phyloP scores from a whole-genome alignment of 2,113 vertebrate genomes.

The Otis tarda region DNA sequence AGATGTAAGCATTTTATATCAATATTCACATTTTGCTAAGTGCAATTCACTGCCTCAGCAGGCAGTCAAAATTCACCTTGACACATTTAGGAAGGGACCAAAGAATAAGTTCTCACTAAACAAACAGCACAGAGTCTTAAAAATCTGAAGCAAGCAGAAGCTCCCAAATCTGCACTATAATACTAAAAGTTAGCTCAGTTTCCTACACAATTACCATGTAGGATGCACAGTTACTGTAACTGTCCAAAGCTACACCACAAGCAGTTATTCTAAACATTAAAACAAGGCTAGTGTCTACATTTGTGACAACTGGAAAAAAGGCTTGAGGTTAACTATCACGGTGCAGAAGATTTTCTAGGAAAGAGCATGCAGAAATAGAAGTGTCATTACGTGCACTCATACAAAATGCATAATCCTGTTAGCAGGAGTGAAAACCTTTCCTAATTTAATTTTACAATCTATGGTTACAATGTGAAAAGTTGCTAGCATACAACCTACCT shows the following conservation, averaged over 20 bases:
- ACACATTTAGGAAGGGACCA: background rate
- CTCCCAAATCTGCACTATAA: background rate
- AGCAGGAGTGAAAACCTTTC: background rate
- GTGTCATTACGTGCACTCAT: fast-evolving
- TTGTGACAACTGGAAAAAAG: background rate
- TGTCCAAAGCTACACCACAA: background rate
- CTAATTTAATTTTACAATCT: background rate
- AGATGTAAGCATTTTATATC: background rate
- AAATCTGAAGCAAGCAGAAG: background rate
- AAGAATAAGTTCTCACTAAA: background rate
- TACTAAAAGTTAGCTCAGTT: background rate
- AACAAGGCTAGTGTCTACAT: background rate
- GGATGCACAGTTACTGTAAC: background rate
- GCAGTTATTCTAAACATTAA: background rate
- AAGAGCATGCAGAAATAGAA: background rate
- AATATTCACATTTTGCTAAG: background rate
- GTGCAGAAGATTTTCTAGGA: background rate
- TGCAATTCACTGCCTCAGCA: background rate
- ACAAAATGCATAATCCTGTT: background rate
- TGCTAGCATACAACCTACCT: background rate
- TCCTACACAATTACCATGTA: background rate
- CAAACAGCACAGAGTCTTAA: background rate
- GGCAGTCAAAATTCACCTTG: background rate
- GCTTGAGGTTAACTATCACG: background rate
- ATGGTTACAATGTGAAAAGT: fast-evolving